These are phyloP conservation scores for Urocynchramus pylzowi DNA, from an alignment of 2,113 vertebrate species.

Conservation along the genomic window DNA sequence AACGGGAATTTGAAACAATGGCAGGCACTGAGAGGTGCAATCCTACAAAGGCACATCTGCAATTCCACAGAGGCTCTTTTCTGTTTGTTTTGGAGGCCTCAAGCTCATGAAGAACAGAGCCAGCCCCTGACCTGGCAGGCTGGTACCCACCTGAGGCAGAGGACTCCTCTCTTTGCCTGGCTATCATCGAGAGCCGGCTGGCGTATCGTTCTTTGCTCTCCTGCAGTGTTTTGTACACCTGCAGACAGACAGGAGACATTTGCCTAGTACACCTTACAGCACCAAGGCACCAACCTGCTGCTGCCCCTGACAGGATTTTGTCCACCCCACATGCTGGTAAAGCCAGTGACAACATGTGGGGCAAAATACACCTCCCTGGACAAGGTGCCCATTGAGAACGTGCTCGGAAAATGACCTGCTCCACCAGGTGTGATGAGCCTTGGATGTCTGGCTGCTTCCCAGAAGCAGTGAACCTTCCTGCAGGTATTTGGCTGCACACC, in stretches of 20 bases:
- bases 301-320: neutral
- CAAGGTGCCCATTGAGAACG: neutral
- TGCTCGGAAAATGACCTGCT: neutral
- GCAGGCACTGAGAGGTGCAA: neutral
- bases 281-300: neutral
- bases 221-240: neutral
- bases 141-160: neutral
- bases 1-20: neutral
- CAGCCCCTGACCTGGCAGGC: neutral
- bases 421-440: neutral
- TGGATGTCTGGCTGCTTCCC: neutral
- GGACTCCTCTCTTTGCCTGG: accelerated
- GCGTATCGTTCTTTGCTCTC: neutral
- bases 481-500: neutral
- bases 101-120: neutral
- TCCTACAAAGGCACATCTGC: neutral
- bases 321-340: neutral
- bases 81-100: neutral
- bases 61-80: neutral
- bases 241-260: neutral
- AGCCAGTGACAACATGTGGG: neutral
- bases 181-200: neutral
- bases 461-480: neutral
- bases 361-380: neutral
- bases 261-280: neutral